Percentiles rank a stretch among this genome's conserved stretches.
These are phyloP conservation scores for Oreocharis arfaki DNA, from an alignment of 2,113 vertebrate genomes.

Conservation along the genomic window DNA sequence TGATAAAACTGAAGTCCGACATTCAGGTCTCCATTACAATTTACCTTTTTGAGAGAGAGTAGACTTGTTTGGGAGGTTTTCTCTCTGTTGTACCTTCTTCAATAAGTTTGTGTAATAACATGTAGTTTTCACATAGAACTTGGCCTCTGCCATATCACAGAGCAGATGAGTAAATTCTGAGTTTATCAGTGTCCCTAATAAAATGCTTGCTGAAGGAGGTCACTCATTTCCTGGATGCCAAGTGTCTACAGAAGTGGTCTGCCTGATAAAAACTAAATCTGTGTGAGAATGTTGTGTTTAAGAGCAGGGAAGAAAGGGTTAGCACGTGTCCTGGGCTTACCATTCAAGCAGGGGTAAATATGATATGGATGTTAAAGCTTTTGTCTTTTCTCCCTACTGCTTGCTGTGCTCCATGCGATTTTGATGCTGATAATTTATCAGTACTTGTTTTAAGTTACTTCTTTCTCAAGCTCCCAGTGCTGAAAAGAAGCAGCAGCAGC, in stretches of 20 bases:
- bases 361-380: background rate
- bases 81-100: background rate
- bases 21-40: background rate
- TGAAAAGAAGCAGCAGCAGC: background rate
- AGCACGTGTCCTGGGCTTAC: too few species aligned
- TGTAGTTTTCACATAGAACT: background rate
- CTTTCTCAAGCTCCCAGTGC: background rate
- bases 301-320: background rate
- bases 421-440: background rate
- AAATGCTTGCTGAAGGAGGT: background rate
- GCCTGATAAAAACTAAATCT: background rate
- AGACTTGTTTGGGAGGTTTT: accelerated
- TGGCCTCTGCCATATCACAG: too few species aligned
- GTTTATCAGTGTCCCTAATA: background rate
- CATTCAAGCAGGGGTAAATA: background rate
- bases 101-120: background rate
- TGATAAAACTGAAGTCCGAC: background rate
- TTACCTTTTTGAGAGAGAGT: background rate
- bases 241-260: background rate
- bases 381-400: background rate
- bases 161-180: background rate
- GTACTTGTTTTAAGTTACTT: background rate
- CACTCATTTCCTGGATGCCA: background rate
- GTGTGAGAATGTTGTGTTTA: background rate
- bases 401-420: background rate